Conservation (phyloP, 2,113 vertebrate species). For the Nerophis lumbriciformis region DNA sequence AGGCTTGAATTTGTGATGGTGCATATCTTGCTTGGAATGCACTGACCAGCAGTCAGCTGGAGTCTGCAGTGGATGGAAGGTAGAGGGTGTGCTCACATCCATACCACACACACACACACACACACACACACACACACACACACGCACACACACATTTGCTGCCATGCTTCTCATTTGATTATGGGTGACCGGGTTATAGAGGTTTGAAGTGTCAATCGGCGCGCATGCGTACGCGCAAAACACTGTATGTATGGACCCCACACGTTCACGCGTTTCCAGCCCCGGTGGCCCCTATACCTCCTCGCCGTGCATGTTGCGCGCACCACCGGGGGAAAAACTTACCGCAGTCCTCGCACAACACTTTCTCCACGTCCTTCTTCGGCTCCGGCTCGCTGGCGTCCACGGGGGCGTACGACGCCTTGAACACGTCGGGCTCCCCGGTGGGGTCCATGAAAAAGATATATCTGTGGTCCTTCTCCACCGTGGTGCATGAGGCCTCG, state of each 20-base stretch:
- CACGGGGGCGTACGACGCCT: constrained; percentile 87
- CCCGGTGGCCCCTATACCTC: constrained; percentile 45
- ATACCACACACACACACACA: constrained; percentile 11
- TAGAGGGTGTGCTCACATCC: neutral
- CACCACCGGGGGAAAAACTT: constrained; percentile 67
- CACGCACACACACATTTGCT: constrained; percentile 9
- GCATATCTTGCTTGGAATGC: constrained; percentile 24
- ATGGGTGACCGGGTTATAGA: constrained; percentile 52
- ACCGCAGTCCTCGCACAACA: constrained; percentile 95
- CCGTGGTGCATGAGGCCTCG: constrained; percentile 84
- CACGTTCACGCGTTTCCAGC: constrained; percentile 42
- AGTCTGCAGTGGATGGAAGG: constrained; percentile 10
- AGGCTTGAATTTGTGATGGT: constrained; percentile 30
- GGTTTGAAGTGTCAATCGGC: constrained; percentile 32
- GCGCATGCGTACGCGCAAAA: constrained; percentile 22
- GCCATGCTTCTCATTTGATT: constrained; percentile 34
- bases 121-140: constrained; percentile 9
- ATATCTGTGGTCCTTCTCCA: constrained; percentile 92
- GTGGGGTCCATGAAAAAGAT: constrained; percentile 97
- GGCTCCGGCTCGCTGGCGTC: constrained; percentile 86
- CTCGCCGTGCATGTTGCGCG: constrained; percentile 36
- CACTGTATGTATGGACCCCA: constrained; percentile 26
- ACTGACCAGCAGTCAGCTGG: constrained; percentile 1
- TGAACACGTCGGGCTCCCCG: constrained; percentile 86
- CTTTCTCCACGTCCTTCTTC: constrained; percentile 90